Evolutionary conservation across 2,797 vertebrate genomes (phyloP).

Genomic region (Xenopus petersii): DNA sequence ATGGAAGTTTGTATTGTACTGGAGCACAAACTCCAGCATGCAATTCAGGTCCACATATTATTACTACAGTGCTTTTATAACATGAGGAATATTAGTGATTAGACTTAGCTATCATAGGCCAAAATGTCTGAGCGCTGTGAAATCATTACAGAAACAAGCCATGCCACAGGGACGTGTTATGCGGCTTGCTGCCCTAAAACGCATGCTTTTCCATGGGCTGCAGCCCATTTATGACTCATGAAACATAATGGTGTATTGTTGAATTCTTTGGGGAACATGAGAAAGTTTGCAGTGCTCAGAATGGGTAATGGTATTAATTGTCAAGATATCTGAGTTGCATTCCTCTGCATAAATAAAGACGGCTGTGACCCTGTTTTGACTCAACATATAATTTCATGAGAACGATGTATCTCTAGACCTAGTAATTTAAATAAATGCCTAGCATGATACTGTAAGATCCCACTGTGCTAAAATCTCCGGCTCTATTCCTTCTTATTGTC

Average conservation of each 20-base stretch:
- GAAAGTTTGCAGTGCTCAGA: constrained; percentile 57
- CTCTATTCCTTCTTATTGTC: no score
- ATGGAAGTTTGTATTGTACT: not conserved
- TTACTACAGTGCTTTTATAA: not conserved
- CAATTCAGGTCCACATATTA: not conserved
- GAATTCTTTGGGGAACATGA: constrained; percentile 64
- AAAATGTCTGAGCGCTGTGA: constrained; percentile 53
- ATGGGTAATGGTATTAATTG: constrained; percentile 66
- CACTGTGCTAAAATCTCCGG: not conserved
- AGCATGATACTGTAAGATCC: not conserved
- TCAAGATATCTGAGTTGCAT: constrained; percentile 53
- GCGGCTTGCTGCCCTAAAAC: constrained; percentile 56
- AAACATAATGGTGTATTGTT: constrained; percentile 71
- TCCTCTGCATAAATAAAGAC: constrained; percentile 66
- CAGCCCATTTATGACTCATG: constrained; percentile 70
- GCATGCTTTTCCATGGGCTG: constrained; percentile 66
- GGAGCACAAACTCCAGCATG: not conserved
- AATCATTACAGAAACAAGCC: constrained; percentile 56
- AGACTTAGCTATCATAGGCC: constrained; percentile 58
- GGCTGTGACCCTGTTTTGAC: constrained; percentile 54
- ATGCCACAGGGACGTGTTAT: constrained; percentile 61
- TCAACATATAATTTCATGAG: constrained; percentile 53
- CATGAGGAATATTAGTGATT: not conserved
- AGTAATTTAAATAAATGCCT: not conserved
- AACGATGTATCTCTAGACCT: constrained; percentile 19